These are phyloP conservation scores for Lithophane semibrunnea DNA, from an alignment of 2,888 invertebrate species.

Conservation along the genomic window DNA sequence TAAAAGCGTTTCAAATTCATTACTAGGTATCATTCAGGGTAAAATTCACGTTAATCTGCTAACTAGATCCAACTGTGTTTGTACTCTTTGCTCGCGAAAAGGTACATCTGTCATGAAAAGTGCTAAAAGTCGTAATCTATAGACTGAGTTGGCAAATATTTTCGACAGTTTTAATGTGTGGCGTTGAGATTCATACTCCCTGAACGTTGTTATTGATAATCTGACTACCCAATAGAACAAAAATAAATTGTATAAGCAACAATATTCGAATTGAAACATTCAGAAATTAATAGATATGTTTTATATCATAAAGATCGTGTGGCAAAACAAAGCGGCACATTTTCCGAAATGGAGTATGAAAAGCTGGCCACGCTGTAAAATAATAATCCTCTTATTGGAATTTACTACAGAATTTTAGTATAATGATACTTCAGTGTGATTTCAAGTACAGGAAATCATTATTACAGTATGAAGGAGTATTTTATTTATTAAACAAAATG, in stretches of 20 bases:
- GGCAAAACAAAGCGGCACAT: neutral
- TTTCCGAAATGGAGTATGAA: neutral
- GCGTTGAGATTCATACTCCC: slow-evolving; percentile 20
- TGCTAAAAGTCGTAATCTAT: slow-evolving; percentile 26
- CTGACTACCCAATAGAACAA: neutral
- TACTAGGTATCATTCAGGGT: slow-evolving; percentile 19
- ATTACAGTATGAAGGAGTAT: neutral
- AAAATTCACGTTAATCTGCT: slow-evolving; percentile 26
- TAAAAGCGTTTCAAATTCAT: slow-evolving; percentile 38
- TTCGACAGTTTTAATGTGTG: slow-evolving; percentile 29
- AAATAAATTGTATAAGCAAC: neutral
- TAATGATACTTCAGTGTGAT: neutral
- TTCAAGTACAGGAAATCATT: slow-evolving; percentile 12
- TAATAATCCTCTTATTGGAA: slow-evolving; percentile 1
- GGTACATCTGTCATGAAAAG: slow-evolving; percentile 24
- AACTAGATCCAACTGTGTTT: neutral
- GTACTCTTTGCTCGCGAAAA: slow-evolving; percentile 19
- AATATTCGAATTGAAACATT: no score
- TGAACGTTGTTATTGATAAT: no score
- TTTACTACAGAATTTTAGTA: neutral
- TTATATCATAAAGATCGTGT: neutral
- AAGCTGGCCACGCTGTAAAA: slow-evolving; percentile 4
- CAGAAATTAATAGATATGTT: neutral
- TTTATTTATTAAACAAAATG: no score
- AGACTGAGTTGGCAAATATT: slow-evolving; percentile 38